These are phyloP conservation scores for Cotesia glomerata DNA, from an alignment of 1,140 invertebrate species.

Conservation along the genomic window DNA sequence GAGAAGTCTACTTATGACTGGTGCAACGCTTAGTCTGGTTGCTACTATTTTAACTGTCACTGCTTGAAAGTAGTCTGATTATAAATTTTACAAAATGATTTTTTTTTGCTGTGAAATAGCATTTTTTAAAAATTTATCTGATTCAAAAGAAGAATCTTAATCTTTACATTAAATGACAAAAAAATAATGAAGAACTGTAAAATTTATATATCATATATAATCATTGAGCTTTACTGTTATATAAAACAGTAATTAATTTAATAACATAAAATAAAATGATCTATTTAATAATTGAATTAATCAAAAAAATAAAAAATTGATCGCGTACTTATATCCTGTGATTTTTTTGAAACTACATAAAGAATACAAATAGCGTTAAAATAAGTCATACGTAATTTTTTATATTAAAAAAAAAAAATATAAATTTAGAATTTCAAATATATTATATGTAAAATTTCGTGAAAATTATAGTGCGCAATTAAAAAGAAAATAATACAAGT, in stretches of 20 bases:
- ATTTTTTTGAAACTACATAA: slow-evolving; percentile 36
- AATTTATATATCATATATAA: no score
- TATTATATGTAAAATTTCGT: no score
- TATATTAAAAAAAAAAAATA: slow-evolving; percentile 25
- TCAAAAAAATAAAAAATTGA: slow-evolving; percentile 23
- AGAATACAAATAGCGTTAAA: neutral
- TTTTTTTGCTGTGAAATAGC: neutral
- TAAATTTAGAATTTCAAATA: no score
- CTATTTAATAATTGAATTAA: no score
- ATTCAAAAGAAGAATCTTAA: no score
- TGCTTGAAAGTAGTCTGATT: slow-evolving; percentile 43
- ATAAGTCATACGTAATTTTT: slow-evolving; percentile 22
- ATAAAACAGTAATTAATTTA: neutral
- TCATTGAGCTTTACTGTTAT: neutral
- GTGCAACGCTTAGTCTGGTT: slow-evolving; percentile 66
- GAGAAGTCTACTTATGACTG: slow-evolving; percentile 66
- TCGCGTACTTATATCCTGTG: slow-evolving; percentile 57
- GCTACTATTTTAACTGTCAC: slow-evolving; percentile 62
- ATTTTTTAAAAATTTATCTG: no score
- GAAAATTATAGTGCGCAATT: slow-evolving; percentile 44
- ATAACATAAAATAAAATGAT: no score
- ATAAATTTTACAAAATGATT: no score
- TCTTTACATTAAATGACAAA: no score
- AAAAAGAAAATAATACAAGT: slow-evolving; percentile 45
- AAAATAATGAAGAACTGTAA: no score